A percentile compares a stretch with the other conserved stretches of the same genome.
These are phyloP conservation scores for Rhynchotus rufescens DNA, from an alignment of 2,797 vertebrate genomes.

Conservation along the genomic window DNA sequence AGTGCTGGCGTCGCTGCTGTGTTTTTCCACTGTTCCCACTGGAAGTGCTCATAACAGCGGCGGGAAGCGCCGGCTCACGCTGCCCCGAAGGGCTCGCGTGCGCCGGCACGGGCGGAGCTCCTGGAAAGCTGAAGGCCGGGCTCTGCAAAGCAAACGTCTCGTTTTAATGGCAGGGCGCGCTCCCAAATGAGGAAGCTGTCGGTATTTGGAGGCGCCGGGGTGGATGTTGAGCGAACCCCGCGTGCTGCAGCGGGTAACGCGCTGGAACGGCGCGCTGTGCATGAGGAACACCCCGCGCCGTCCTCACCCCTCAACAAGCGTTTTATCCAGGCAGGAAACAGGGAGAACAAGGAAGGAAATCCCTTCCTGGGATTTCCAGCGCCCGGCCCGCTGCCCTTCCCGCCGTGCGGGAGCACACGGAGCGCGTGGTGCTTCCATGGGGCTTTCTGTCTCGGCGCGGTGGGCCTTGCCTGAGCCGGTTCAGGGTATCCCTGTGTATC, in stretches of 20 bases:
- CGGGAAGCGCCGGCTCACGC: conserved; percentile 53
- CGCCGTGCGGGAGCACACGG: too few species aligned
- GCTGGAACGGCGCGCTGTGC: neutral
- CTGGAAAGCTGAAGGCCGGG: neutral
- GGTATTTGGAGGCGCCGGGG: neutral
- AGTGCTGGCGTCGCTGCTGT: neutral
- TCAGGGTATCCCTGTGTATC: conserved; percentile 75
- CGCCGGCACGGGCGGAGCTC: neutral
- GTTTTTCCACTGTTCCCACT: conserved; percentile 41
- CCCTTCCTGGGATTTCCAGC: too few species aligned
- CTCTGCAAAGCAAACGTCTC: neutral
- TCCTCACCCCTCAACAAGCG: neutral
- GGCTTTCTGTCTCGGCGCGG: conserved; percentile 66
- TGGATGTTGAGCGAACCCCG: neutral
- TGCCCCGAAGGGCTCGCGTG: neutral
- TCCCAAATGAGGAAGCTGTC: neutral
- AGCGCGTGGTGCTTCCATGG: conserved; percentile 53
- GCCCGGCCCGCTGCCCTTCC: too few species aligned
- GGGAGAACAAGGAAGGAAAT: neutral
- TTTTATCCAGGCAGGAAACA: neutral
- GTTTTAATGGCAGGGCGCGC: conserved; percentile 7
- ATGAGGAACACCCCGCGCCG: neutral
- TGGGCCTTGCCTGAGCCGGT: conserved; percentile 78
- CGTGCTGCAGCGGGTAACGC: neutral
- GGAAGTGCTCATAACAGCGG: conserved; percentile 57